These are phyloP conservation scores for Pristionchus arcanus DNA, from an alignment of 2,888 invertebrate genomes.

Conservation along the genomic window DNA sequence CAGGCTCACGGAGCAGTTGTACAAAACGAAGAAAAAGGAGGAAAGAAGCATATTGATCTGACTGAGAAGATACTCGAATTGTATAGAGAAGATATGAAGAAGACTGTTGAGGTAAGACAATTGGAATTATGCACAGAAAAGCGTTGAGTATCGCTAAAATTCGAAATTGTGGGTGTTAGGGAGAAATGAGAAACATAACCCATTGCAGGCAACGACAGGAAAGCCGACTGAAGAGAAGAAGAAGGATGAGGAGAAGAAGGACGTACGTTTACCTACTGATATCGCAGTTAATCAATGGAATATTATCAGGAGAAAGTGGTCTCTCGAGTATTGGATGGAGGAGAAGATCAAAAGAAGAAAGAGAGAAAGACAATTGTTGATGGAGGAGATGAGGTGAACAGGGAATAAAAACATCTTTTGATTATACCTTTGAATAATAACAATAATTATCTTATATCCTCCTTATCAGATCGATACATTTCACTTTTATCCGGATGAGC, in stretches of 20 bases:
- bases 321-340: constrained; percentile 26
- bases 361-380: constrained; percentile 18
- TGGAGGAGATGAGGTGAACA: constrained; percentile 35
- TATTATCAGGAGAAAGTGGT: background rate
- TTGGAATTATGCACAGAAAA: background rate
- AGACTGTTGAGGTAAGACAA: constrained; percentile 7
- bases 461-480: too few species aligned
- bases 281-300: background rate
- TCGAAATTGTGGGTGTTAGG: too few species aligned
- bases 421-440: background rate
- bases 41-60: constrained; percentile 48
- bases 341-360: constrained; percentile 14
- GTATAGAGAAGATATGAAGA: constrained; percentile 49
- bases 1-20: constrained; percentile 41
- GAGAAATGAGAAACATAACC: background rate
- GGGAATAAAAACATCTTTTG: too few species aligned
- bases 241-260: constrained; percentile 18
- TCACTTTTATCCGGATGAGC: too few species aligned
- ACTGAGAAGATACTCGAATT: constrained; percentile 55
- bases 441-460: too few species aligned
- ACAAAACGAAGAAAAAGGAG: constrained; percentile 39
- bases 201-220: background rate
- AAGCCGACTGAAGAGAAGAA: background rate
- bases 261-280: background rate
- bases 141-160: too few species aligned